Evolutionary conservation across 1,140 invertebrate species (phyloP).

Genomic region (Apis cerana): DNA sequence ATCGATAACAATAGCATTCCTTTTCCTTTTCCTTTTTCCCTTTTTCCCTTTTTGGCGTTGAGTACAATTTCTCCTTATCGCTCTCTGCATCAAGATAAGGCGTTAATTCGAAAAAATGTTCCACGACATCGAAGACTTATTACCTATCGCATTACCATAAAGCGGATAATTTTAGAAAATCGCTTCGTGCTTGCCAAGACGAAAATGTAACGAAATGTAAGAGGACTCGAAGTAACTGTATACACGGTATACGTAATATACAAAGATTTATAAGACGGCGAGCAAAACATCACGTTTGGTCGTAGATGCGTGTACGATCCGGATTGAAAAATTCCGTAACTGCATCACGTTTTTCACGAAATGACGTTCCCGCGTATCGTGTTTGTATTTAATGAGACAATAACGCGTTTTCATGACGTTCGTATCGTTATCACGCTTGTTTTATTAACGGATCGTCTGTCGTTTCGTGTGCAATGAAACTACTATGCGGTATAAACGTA

Average conservation of each 20-base stretch:
- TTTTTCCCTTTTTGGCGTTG: too few species aligned
- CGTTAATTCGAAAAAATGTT: neutral
- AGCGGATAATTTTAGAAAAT: constrained; percentile 8
- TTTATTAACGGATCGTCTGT: constrained; percentile 14
- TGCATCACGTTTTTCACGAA: neutral
- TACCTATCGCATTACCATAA: neutral
- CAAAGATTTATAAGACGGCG: neutral
- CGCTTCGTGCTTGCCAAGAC: neutral
- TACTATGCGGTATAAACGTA: neutral
- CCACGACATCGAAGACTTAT: neutral
- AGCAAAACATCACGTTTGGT: neutral
- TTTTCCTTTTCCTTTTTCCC: too few species aligned
- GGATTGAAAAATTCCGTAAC: constrained; percentile 1
- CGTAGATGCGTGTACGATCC: neutral
- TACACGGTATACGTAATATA: neutral
- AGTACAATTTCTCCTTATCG: too few species aligned
- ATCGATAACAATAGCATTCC: too few species aligned
- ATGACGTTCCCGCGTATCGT: neutral
- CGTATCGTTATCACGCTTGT: constrained; percentile 11
- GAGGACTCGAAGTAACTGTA: neutral
- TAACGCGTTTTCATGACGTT: constrained; percentile 3
- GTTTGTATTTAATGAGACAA: constrained; percentile 4
- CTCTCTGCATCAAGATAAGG: too few species aligned
- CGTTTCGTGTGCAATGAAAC: constrained; percentile 5
- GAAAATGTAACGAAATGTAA: neutral